Evolutionary conservation across 2,113 vertebrate species (phyloP), one percentile per base, ranked within the genome.

Genomic region (Brachyhypopomus gauderio): DNA sequence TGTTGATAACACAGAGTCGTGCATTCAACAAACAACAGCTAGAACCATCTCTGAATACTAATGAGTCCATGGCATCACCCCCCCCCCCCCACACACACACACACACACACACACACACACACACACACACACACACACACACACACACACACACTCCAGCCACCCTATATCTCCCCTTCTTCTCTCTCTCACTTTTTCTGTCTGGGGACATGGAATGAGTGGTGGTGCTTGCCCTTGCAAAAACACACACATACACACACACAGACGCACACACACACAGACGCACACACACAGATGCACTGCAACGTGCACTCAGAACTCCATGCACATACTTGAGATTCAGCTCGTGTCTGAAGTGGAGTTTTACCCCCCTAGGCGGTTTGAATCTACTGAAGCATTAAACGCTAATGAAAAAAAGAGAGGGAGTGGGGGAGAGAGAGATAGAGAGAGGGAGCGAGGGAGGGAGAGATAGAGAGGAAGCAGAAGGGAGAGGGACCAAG

Each of bases 21-120:
- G 81, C 74, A 85, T 88, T 88, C 80, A 88, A 72, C n/a, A 81
- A 91, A 87, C 84, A 88, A 87, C 85, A 76, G 52, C 56, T 73
- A 76, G 66, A 74, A 71, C 79, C 85, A 88, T 85, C 67, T 69
- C 85, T 80, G 88, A 87, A 91, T 91, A 86, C 87, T 85, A 91
- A 92, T 92, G 80, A 80, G 75, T 63, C 75, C 64, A 58, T 36
- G 63, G 62, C 75, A 58, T 34, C 69, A 25, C 66, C 74, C 70
- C 72, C 70, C 56, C 25, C 41, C 19, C 58, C 52, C 22, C 16
- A 12, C 19, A 64, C 19, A 23, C 16, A 36, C 38, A 3, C 17
- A 55, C 41, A 22, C 30, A 34, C 25, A 20, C 7, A 56, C 11
- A 55, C 22, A 56, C n/a, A n/a, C n/a, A 25, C 22, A 34, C 34